Evolutionary conservation across 2,113 vertebrate genomes (phyloP).

Genomic region (Corvus cornix): DNA sequence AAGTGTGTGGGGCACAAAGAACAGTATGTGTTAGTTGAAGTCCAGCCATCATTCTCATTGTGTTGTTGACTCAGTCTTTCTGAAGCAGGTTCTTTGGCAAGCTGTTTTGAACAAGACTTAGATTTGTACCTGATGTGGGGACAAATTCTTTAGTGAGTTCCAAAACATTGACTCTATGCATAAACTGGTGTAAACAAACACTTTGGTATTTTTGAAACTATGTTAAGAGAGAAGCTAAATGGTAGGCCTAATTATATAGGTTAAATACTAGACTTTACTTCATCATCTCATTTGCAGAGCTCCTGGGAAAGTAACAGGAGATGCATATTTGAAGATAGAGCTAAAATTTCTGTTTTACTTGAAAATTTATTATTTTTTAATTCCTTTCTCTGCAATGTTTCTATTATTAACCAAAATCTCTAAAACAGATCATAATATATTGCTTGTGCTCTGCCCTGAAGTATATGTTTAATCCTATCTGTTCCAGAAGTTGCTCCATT

Average conservation of each 20-base stretch:
- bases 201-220: neutral
- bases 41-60: neutral
- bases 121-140: neutral
- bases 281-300: neutral
- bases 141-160: neutral
- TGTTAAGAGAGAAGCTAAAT: neutral
- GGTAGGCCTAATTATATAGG: neutral
- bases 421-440: neutral
- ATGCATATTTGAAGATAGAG: neutral
- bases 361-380: neutral
- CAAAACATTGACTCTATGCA: neutral
- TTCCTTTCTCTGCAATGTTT: neutral
- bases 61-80: neutral
- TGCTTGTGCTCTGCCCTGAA: neutral
- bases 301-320: neutral
- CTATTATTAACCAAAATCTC: neutral
- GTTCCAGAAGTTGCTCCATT: neutral
- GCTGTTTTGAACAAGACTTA: neutral
- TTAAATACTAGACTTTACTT: neutral
- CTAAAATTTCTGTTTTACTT: neutral
- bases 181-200: neutral
- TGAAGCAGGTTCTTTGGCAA: neutral
- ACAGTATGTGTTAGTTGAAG: fast-evolving
- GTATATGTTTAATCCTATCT: neutral
- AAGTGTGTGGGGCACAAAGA: neutral